Percentiles rank a stretch among this genome's conserved stretches.
These are phyloP conservation scores for Odontamblyopus lacepedii DNA, from an alignment of 2,797 vertebrate species.

Conservation along the genomic window DNA sequence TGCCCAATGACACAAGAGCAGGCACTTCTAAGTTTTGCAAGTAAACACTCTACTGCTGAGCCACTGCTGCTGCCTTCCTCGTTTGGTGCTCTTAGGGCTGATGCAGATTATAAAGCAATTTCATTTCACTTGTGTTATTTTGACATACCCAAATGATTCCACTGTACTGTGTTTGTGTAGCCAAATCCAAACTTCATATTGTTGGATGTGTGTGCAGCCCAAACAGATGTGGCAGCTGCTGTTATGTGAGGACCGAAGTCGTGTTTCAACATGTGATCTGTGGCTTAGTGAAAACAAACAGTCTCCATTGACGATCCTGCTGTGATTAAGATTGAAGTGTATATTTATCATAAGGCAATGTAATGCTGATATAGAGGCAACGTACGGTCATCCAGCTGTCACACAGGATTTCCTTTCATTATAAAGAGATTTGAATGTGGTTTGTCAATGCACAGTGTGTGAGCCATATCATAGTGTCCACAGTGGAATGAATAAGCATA, in stretches of 20 bases:
- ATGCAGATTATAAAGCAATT: background rate
- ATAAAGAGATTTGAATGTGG: background rate
- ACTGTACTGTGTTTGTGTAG: background rate
- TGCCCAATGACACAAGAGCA: too few species aligned
- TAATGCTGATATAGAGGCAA: conserved; percentile 12
- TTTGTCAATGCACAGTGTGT: conserved; percentile 2
- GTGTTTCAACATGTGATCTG: conserved; percentile 8
- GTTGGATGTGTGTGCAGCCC: background rate
- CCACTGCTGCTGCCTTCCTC: too few species aligned
- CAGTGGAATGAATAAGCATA: background rate
- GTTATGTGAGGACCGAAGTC: background rate
- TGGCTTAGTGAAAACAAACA: conserved; percentile 11
- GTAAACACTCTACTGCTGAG: too few species aligned
- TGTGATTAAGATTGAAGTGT: conserved; percentile 24
- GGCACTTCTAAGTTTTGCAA: too few species aligned
- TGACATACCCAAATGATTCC: background rate
- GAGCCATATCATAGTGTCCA: background rate
- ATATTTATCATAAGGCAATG: conserved; percentile 20
- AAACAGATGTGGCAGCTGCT: conserved; percentile 10
- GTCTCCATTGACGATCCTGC: conserved; percentile 8
- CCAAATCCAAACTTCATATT: conserved; percentile 7
- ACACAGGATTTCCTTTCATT: conserved; percentile 1
- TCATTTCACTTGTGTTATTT: background rate
- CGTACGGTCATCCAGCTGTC: conserved; percentile 19
- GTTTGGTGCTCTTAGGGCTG: background rate